phyloP scores from a whole-genome alignment of 2,113 vertebrate species.

The Malurus elegans region DNA sequence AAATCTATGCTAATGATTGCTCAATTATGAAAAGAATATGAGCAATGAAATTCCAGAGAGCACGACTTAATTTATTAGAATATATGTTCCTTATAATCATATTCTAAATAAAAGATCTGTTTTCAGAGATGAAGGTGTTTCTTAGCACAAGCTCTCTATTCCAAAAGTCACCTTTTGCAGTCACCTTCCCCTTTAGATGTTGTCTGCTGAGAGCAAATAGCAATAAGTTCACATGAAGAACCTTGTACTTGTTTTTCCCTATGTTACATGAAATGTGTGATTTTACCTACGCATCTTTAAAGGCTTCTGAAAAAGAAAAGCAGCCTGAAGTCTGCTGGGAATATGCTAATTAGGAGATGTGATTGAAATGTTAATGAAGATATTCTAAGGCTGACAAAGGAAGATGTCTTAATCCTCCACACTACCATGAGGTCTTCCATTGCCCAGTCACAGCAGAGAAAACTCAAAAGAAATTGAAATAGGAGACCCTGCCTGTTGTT shows the following conservation, averaged over 20 bases:
- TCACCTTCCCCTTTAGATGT: neutral
- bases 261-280: neutral
- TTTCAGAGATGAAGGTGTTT: neutral
- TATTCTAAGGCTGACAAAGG: neutral
- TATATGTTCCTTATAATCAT: neutral
- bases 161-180: neutral
- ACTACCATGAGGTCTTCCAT: neutral
- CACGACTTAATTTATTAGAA: neutral
- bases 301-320: constrained; percentile 1
- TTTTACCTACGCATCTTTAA: neutral
- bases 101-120: neutral
- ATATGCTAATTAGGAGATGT: constrained; percentile 33
- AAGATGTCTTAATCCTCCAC: constrained; percentile 27
- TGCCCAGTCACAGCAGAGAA: neutral
- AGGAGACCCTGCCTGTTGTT: neutral
- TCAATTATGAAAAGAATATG: neutral
- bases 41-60: neutral
- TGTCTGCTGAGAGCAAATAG: neutral
- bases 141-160: neutral
- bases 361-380: constrained; percentile 28
- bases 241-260: neutral
- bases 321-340: neutral
- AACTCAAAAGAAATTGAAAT: neutral
- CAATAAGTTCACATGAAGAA: neutral
- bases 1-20: neutral